Base-by-base conservation (phyloP, 1,140 invertebrate species). In the Rhyacophila brunnea region DNA sequence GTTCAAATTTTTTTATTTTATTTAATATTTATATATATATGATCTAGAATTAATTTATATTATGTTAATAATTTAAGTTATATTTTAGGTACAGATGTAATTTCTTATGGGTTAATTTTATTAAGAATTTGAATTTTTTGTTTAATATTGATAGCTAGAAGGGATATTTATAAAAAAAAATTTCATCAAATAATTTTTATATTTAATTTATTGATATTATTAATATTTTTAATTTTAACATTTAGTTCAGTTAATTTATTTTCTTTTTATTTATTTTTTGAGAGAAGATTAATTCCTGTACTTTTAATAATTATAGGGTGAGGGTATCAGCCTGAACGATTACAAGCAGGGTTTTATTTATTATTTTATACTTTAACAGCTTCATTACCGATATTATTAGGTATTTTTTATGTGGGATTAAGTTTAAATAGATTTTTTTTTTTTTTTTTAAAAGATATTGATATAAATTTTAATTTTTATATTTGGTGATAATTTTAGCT, bases 191-290 rank as follows among this genome's bases (percentile, higher is more conserved):
- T 70, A 68, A 71, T 78, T 66, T 80, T 81, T 83, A 60, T 76
- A 63, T 68, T 79, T 63, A 71, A 80, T 70, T 64, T 83, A 74
- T 60, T 83, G 62, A 57, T 83, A 67, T 74, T 81, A 68, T 71
- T 84, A 69, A 59, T 82, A 63, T 73, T 80, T 68, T 83, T 82
- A 74, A 69, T 78, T 76, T 71, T 77, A 68, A 80, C 77, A 61
- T 83, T 85, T 81, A 72, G 68, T 60, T 64, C 66, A 47, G 69
- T 75, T 68, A 81, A 80, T 78, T 77, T 84, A 69, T 79, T 87
- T 75, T 68, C 77, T 68, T 85, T 87, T 83, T 86, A 84, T 81
- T 74, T 86, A 71, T 83, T 81, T 80, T 86, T 85, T 84, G 83
- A 86, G 62, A 68, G 72, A 53, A 82, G 79, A 48, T 74, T 86